A percentile compares a stretch with the other conserved stretches of the same genome.
Evolutionary conservation across 2,888 invertebrate genomes (phyloP).

Genomic region (Napeogenes sylphis): DNA sequence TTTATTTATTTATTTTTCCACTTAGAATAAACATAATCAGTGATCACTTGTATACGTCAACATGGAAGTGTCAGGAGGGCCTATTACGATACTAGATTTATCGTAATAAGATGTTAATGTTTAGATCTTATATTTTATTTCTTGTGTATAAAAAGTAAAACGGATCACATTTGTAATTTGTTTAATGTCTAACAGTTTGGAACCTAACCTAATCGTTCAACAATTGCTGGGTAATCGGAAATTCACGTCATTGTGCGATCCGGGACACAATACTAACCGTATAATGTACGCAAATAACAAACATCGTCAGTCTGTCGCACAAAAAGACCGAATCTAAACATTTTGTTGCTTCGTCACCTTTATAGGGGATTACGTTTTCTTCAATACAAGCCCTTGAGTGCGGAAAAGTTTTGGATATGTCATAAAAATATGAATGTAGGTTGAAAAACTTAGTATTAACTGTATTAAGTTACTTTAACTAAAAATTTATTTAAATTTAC

Average conservation of each 20-base stretch:
- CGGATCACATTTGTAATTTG: background rate
- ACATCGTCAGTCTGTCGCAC: slow-evolving; percentile 39
- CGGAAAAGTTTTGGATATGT: slow-evolving; percentile 36
- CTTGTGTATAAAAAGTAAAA: no score
- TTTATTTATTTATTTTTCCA: no score
- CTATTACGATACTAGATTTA: no score
- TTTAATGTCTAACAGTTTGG: background rate
- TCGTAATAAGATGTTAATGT: no score
- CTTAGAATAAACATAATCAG: no score
- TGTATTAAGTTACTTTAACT: no score
- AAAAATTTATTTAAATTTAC: no score
- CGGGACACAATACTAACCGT: slow-evolving; percentile 21
- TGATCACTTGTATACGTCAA: no score
- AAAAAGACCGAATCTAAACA: slow-evolving; percentile 53
- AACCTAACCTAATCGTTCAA: background rate
- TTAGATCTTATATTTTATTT: no score
- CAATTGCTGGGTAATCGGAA: slow-evolving; percentile 28
- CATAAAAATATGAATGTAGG: slow-evolving; percentile 11
- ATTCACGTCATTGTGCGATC: slow-evolving; percentile 28
- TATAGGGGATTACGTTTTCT: slow-evolving; percentile 74
- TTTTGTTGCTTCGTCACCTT: slow-evolving; percentile 64
- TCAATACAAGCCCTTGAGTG: slow-evolving; percentile 52
- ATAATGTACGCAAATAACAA: slow-evolving; percentile 25
- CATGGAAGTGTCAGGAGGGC: no score
- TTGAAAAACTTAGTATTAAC: no score